A percentile compares a stretch with the other conserved stretches of the same genome.
Evolutionary conservation across 37 sponge, comb jelly and placozoan species (phyloP).

Genomic region (Agelas oroides): DNA sequence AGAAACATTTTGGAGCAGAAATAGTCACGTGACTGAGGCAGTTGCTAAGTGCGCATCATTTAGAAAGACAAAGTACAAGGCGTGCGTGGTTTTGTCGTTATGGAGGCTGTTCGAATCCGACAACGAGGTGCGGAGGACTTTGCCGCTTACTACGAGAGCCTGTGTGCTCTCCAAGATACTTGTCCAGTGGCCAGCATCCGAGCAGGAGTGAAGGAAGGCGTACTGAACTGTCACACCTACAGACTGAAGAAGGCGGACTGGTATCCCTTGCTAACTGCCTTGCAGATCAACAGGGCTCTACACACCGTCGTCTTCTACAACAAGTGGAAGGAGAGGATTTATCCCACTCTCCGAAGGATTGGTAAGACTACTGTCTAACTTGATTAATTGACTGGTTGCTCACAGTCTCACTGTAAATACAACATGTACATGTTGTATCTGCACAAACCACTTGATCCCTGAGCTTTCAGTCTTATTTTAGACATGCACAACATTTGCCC

Average conservation of each 20-base stretch:
- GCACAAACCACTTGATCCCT: no score
- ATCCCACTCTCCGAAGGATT: background rate
- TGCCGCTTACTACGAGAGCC: constrained; percentile 74
- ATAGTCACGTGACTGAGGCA: no score
- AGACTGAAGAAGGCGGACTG: constrained; percentile 66
- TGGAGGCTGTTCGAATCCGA: constrained; percentile 35
- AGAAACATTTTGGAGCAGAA: no score
- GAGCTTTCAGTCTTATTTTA: no score
- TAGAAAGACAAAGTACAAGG: no score
- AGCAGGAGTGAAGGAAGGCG: constrained; percentile 39
- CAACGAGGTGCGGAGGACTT: constrained; percentile 66
- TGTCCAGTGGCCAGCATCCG: constrained; percentile 63
- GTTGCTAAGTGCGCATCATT: no score
- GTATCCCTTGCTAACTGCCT: constrained; percentile 69
- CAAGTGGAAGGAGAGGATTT: constrained; percentile 47
- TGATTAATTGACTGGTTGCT: no score
- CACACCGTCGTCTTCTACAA: constrained; percentile 36
- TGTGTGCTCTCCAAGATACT: constrained; percentile 75
- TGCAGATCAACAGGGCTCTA: constrained; percentile 71
- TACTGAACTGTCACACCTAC: constrained; percentile 59
- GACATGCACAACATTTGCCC: no score
- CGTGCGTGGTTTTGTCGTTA: no score
- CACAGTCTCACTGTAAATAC: no score
- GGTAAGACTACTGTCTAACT: background rate
- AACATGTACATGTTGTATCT: no score